These are phyloP conservation scores for Ceuthmochares aereus DNA, from an alignment of 2,113 vertebrate genomes.

Conservation along the genomic window DNA sequence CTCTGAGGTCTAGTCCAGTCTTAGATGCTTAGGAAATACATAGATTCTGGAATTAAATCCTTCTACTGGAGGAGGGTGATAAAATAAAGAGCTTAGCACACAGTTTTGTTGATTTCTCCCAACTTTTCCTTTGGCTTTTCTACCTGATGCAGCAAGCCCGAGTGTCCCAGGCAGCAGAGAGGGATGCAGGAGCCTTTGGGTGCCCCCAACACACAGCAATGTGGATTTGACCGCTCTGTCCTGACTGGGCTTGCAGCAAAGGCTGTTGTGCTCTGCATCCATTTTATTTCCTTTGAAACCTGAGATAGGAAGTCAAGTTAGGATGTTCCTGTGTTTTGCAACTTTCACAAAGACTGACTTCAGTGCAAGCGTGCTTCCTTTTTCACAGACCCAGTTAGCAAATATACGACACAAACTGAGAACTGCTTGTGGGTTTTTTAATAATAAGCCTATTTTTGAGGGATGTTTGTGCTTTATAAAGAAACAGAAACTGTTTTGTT, in stretches of 20 bases:
- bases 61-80: background rate
- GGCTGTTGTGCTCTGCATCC: background rate
- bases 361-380: background rate
- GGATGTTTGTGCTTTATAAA: background rate
- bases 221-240: fast-evolving
- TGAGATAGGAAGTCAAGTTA: background rate
- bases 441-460: background rate
- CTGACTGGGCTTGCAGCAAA: fast-evolving
- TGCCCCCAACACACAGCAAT: fast-evolving
- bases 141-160: background rate
- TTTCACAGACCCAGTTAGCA: fast-evolving
- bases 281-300: background rate
- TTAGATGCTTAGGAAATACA: background rate
- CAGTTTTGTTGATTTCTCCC: background rate
- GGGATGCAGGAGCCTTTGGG: background rate
- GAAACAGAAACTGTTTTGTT: background rate
- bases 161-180: background rate
- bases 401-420: background rate
- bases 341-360: background rate
- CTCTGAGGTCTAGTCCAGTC: background rate
- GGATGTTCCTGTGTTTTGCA: background rate
- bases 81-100: background rate
- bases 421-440: background rate
- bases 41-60: fast-evolving
- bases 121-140: background rate